These are phyloP conservation scores for Hydrocynus forskahlii DNA, from an alignment of 2,797 vertebrate genomes.

Conservation along the genomic window DNA sequence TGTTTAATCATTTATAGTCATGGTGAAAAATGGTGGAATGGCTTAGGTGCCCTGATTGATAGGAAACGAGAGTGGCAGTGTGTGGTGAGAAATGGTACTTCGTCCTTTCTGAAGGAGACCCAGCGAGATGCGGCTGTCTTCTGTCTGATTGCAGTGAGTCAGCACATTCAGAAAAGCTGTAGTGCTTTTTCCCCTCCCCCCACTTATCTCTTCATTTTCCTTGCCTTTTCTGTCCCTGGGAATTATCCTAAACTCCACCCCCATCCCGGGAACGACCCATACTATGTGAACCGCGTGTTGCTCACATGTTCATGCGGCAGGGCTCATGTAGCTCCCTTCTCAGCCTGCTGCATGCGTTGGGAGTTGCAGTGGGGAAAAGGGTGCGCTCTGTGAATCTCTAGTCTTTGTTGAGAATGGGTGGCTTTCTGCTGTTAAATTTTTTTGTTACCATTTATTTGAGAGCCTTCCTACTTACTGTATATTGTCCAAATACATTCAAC, in stretches of 20 bases:
- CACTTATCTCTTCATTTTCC: constrained; percentile 37
- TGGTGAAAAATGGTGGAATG: not conserved
- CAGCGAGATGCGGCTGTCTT: constrained; percentile 58
- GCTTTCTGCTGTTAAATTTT: not conserved
- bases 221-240: constrained; percentile 39
- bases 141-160: constrained; percentile 74
- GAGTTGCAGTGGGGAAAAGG: not conserved
- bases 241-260: constrained; percentile 49
- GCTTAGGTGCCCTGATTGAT: not conserved
- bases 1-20: constrained; percentile 2
- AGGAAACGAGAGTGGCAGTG: constrained; percentile 12
- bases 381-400: not conserved
- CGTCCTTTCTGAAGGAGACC: constrained; percentile 71
- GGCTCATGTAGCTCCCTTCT: constrained; percentile 7
- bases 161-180: constrained; percentile 67
- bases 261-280: not conserved
- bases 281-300: constrained; percentile 24
- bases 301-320: constrained; percentile 27
- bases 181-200: constrained; percentile 50
- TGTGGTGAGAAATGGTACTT: constrained; percentile 57
- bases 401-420: not conserved
- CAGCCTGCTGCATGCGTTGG: constrained; percentile 1
- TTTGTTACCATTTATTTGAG: not conserved
- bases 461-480: not conserved
- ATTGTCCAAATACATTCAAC: not conserved